These are phyloP conservation scores for Manis javanica DNA, from an alignment of 2,797 vertebrate species.

Conservation along the genomic window DNA sequence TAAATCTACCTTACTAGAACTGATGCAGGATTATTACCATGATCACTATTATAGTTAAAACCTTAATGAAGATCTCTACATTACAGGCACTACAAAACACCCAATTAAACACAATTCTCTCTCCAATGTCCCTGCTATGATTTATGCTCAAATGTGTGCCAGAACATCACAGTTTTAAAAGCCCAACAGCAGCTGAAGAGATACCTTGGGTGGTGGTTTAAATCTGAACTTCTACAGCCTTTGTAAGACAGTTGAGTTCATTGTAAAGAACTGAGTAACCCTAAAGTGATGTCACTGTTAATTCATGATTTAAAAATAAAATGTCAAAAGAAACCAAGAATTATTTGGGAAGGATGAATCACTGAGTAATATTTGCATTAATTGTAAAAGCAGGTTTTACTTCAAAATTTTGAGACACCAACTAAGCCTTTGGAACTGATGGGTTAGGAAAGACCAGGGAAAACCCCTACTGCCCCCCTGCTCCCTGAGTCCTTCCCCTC, in stretches of 20 bases:
- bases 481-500: background rate
- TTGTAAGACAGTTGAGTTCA: background rate
- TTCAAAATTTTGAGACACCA: constrained; percentile 58
- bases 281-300: constrained; percentile 34
- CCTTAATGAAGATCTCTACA: background rate
- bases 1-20: background rate
- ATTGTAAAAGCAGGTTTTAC: constrained; percentile 68
- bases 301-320: constrained; percentile 66
- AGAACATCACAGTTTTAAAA: background rate
- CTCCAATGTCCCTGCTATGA: background rate
- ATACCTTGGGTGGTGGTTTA: background rate
- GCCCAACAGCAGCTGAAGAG: background rate
- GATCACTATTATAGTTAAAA: background rate
- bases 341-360: constrained; percentile 79
- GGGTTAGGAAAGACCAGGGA: constrained; percentile 68
- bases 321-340: constrained; percentile 73
- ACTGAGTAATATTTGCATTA: constrained; percentile 66
- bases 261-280: background rate
- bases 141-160: background rate
- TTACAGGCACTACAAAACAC: background rate
- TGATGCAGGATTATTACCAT: background rate
- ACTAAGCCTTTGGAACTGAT: background rate
- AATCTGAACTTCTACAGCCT: background rate
- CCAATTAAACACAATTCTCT: background rate
- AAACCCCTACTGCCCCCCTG: constrained; percentile 64